Base-by-base conservation (phyloP, 2,888 invertebrate genomes). In the Drosophila pseudotakahashii region DNA sequence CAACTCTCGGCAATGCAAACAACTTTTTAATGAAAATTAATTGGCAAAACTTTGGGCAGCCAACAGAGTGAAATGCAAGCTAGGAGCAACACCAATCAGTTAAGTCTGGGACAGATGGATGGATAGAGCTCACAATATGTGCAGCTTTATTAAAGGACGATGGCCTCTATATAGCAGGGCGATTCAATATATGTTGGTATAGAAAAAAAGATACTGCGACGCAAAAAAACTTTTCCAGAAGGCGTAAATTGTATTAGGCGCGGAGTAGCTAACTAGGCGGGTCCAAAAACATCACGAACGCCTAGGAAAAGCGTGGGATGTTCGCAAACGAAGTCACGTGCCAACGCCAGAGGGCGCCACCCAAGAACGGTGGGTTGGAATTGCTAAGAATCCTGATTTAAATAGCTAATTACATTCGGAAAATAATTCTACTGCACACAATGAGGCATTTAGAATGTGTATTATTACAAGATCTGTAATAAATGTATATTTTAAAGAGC, bases 271-370 rank as follows among this genome's bases (percentile, higher is more conserved):
- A 69, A 37, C 52, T 32, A 69, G 32, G 19, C 39, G 30, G 51
- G 30, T 14, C 42, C 52, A 32, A 64, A 59, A 51, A 30, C 63
- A 53, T 54, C 32, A 53, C 26, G 19, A 53, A 61, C 52, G 44
- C 61, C 70, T 54, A 32, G 34, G 34, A 69, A 61, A 68, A 42
- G 34, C 61, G 36, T 52, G 59, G 58, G 19, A 5, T 16, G 32
- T 71, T 64, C 53, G 59, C 59, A 75, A 85, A 85, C 79, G 72
- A 79, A 78, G 79, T 86, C 83, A 86, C 86, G 87, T 83, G 78
- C 81, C 68, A 45, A 47, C 60, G 73, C 77, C 81, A 76, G 69
- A 62, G 68, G 73, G 71, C 68, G 64, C 61, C 64, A 67, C 57
- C 47, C 61, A 71, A 64, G 39, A 10, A 39, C 67, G 26, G 32